phyloP scores from a whole-genome alignment of 2,113 vertebrate genomes.

The Hyaena hyaena region DNA sequence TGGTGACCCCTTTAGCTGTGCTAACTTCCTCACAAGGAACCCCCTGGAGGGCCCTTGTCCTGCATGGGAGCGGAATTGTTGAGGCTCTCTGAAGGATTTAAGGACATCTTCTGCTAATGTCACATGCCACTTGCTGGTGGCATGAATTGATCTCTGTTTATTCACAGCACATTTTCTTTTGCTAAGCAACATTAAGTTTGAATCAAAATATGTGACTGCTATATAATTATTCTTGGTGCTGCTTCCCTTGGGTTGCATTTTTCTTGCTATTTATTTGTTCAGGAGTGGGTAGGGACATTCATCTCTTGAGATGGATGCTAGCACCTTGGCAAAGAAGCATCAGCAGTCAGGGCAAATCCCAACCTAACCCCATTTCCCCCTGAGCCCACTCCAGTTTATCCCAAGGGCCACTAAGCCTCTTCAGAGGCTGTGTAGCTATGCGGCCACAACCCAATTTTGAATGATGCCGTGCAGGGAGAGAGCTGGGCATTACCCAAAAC shows the following conservation, averaged over 20 bases:
- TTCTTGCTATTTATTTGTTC: slow-evolving; percentile 76
- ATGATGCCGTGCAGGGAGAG: not conserved
- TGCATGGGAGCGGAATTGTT: not conserved
- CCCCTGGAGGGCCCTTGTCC: not conserved
- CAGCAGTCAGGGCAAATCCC: not conserved
- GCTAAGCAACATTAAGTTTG: slow-evolving; percentile 68
- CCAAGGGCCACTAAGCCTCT: not conserved
- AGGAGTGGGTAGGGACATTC: slow-evolving; percentile 59
- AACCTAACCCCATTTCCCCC: not conserved
- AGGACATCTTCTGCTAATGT: slow-evolving; percentile 27
- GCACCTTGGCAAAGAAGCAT: not conserved
- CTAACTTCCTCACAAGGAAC: not conserved
- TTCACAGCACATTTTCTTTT: slow-evolving; percentile 66
- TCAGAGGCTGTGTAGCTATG: not conserved
- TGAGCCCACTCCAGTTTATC: not conserved
- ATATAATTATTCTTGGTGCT: slow-evolving; percentile 77
- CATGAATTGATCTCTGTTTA: slow-evolving; percentile 60
- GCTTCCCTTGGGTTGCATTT: slow-evolving; percentile 78
- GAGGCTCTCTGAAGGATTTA: not conserved
- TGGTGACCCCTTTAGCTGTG: not conserved
- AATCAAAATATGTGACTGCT: slow-evolving; percentile 73
- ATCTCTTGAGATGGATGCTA: slow-evolving; percentile 64
- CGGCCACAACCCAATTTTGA: not conserved
- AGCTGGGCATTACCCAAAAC: not conserved
- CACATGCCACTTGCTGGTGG: slow-evolving; percentile 31